Evolutionary conservation across 1,140 invertebrate genomes (phyloP).

Genomic region (Pemphigus obesinymphae): DNA sequence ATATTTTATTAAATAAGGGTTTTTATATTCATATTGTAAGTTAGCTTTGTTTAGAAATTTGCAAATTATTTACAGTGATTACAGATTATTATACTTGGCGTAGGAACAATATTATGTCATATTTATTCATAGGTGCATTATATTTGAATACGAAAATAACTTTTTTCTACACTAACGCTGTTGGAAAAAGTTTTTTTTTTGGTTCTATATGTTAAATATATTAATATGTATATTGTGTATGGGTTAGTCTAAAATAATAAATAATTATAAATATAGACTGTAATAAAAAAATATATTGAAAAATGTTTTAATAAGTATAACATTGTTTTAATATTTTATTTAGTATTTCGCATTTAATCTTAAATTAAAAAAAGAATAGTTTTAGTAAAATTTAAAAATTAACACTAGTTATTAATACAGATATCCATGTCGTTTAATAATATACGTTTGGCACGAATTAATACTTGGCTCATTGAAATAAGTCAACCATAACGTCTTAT

Average conservation of each 20-base stretch:
- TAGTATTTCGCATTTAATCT: no score
- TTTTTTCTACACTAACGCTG: neutral
- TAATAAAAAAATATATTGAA: no score
- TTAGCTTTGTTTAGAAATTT: neutral
- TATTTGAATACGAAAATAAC: neutral
- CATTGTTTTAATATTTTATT: no score
- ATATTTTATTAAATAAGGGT: no score
- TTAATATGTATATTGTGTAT: no score
- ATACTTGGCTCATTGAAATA: conserved; percentile 2
- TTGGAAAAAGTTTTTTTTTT: neutral
- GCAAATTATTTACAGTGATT: neutral
- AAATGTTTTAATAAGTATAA: no score
- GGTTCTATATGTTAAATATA: neutral
- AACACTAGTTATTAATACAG: neutral
- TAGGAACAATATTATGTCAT: neutral
- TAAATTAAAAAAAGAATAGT: no score
- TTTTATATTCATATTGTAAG: no score
- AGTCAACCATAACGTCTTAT: neutral
- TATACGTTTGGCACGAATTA: conserved; percentile 16
- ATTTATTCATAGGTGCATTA: neutral
- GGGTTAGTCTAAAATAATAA: no score
- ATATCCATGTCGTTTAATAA: neutral
- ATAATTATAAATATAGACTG: no score
- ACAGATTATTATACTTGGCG: neutral
- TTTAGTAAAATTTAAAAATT: neutral